Percentiles rank a stretch among this genome's conserved stretches.
Evolutionary conservation across 35 echinoderm and acorn worm genomes (phyloP).

Genomic region (Patiria miniata): DNA sequence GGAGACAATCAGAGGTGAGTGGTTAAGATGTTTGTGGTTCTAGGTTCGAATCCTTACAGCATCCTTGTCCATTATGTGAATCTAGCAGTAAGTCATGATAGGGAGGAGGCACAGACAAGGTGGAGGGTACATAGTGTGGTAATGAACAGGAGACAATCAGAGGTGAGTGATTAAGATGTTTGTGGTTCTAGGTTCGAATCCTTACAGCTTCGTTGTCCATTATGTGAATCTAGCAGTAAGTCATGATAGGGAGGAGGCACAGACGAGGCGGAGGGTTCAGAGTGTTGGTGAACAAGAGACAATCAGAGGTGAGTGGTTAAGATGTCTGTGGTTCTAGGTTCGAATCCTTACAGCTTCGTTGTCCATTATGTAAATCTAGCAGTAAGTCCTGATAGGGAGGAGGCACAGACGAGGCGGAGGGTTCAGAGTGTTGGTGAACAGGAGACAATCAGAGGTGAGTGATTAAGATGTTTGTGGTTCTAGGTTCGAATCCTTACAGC

Average conservation of each 20-base stretch:
- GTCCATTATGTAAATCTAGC: background rate
- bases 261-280: constrained; percentile 23
- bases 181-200: background rate
- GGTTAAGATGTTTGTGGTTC: background rate
- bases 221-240: background rate
- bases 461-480: background rate
- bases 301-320: constrained; percentile 1
- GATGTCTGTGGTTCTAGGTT: background rate
- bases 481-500: background rate
- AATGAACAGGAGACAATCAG: background rate
- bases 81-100: constrained; percentile 57
- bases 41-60: background rate
- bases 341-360: background rate
- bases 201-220: background rate
- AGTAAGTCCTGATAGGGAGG: constrained; percentile 69
- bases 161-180: background rate
- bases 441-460: background rate
- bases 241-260: constrained; percentile 61
- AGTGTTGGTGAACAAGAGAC: background rate
- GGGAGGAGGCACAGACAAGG: constrained; percentile 44
- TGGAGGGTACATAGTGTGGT: background rate
- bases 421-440: background rate
- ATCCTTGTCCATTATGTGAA: background rate
- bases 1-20: background rate
- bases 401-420: constrained; percentile 27